A percentile compares a stretch with the other conserved stretches of the same genome.
phyloP scores from a whole-genome alignment of 2,113 vertebrate genomes.

The Origma solitaria region DNA sequence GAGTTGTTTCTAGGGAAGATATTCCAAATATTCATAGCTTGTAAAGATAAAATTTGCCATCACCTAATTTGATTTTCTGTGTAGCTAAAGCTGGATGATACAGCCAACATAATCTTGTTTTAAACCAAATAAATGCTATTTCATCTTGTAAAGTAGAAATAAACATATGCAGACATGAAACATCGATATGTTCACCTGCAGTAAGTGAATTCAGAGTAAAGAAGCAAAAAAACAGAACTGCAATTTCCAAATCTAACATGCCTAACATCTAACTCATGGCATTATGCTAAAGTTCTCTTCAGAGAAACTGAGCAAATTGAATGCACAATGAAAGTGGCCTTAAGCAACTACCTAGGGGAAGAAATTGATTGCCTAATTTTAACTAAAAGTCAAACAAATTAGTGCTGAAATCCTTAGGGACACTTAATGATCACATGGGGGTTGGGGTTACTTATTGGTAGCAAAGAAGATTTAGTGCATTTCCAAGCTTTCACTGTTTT shows the following conservation, averaged over 20 bases:
- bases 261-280: not conserved
- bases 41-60: not conserved
- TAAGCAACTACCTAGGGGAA: constrained; percentile 24
- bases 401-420: constrained; percentile 26
- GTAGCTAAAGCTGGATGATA: not conserved
- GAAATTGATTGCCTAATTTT: constrained; percentile 56
- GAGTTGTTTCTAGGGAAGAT: not conserved
- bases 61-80: not conserved
- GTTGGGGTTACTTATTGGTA: not conserved
- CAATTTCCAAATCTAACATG: not conserved
- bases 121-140: not conserved
- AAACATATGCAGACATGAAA: not conserved
- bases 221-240: not conserved
- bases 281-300: constrained; percentile 10
- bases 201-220: not conserved
- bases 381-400: constrained; percentile 62
- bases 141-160: not conserved
- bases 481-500: not conserved
- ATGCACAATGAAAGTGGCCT: constrained; percentile 11
- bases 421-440: not conserved
- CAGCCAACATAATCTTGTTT: not conserved
- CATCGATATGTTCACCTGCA: not conserved
- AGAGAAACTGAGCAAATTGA: constrained; percentile 27
- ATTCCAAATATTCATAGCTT: not conserved
- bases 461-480: not conserved